Conservation (phyloP, 2,888 invertebrate species). For the Augochlorella aurata region DNA sequence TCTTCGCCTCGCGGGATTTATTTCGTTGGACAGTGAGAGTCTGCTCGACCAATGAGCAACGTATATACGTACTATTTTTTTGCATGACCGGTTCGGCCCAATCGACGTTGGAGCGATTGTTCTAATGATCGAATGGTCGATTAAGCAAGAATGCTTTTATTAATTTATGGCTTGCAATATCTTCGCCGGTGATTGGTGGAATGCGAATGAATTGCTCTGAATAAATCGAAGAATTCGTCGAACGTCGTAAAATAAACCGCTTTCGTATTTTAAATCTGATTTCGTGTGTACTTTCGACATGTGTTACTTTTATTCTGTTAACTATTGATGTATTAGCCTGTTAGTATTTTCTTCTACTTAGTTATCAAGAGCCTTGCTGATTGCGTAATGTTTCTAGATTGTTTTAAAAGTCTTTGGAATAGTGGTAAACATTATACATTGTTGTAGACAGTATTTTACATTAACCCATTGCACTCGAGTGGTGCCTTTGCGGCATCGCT, state of each 20-base stretch:
- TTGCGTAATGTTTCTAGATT: neutral
- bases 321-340: neutral
- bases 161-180: neutral
- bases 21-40: neutral
- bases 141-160: neutral
- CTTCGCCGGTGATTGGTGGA: neutral
- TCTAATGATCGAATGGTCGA: neutral
- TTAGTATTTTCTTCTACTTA: neutral
- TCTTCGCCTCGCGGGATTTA: conserved; percentile 3
- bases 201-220: neutral
- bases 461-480: no score
- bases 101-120: neutral
- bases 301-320: neutral
- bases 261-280: neutral
- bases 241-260: neutral
- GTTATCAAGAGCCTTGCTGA: neutral
- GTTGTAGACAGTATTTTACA: neutral
- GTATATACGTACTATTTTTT: no score
- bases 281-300: neutral
- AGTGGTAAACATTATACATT: neutral
- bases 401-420: neutral
- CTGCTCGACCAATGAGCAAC: neutral
- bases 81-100: neutral
- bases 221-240: neutral
- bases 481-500: no score